Base-by-base conservation (phyloP, 2,113 vertebrate species). In the Sterrhoptilus dennistouni region DNA sequence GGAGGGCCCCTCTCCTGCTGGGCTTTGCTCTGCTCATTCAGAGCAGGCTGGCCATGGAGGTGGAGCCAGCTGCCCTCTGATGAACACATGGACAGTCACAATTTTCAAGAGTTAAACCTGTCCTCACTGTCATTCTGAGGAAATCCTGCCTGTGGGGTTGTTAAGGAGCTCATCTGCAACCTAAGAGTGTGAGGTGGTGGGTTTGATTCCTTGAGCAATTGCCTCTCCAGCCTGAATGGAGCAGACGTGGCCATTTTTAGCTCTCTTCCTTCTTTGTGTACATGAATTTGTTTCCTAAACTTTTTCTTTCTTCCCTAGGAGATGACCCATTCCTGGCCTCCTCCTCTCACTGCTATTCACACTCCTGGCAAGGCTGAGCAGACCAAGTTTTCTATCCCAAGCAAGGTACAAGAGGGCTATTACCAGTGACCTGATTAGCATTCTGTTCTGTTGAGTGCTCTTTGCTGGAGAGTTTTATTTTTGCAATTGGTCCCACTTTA, bases 311-410 rank as follows among this genome's bases (percentile, higher is more conserved):
- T 68, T 94, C 59, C 87, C 66, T 95, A 97, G 98, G 98, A 99
- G 98, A 99, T 99, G 99, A 99, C 98, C 89, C 98, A 99, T 97
- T 98, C 99, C 89, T 99, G 99, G 99, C 98, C 99, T 82, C 98
- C 98, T 95, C 98, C 99, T 85, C 98, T 99, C 77, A 99, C 98
- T 83, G 98, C 98, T 96, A 99, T 99, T 96, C 98, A 99, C 83
- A 99, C 98, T 85, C 98, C 98, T 11, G 98, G 98, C 93, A 99
- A 99, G 92, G 98, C 98, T 74, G 99, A 99, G 70, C 98, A 99
- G 97, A 98, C 98, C 92, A 98, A 99, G 97, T 98, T 98, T 96
- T 97, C 98, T 85, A 98, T 98, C 94, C 98, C 98, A 88, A 98
- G 90, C 97, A 99, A 99, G 98, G 98, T 98, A 95, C 95, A 97